These are phyloP conservation scores for Oplegnathus fasciatus DNA, from an alignment of 2,113 vertebrate genomes.

Conservation along the genomic window DNA sequence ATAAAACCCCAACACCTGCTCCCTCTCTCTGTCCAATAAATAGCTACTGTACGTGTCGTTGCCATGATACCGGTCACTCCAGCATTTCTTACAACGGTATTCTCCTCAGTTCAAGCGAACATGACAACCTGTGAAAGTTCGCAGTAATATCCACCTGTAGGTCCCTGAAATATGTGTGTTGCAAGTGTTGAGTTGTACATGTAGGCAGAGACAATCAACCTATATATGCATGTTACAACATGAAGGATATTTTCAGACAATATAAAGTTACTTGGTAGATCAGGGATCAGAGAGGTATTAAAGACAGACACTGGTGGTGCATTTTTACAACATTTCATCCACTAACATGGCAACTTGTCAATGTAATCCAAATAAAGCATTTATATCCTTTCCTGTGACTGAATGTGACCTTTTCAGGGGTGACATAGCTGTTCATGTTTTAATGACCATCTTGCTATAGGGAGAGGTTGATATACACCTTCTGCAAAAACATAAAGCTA, in stretches of 20 bases:
- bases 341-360: background rate
- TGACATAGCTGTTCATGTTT: background rate
- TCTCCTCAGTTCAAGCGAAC: background rate
- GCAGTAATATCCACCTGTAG: background rate
- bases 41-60: constrained; percentile 50
- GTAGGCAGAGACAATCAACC: background rate
- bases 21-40: constrained; percentile 54
- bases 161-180: background rate
- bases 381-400: background rate
- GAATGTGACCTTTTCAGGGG: background rate
- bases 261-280: background rate
- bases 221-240: background rate
- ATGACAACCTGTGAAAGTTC: constrained; percentile 27
- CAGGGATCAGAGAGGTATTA: background rate
- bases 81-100: constrained; percentile 19
- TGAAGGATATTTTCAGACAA: background rate
- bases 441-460: background rate
- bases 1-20: constrained; percentile 75
- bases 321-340: background rate
- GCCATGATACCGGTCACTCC: constrained; percentile 48
- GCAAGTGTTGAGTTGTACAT: background rate
- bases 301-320: background rate
- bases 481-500: background rate
- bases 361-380: background rate
- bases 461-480: background rate